phyloP scores from a whole-genome alignment of 2,113 vertebrate genomes.

The Chaenogobius annularis region DNA sequence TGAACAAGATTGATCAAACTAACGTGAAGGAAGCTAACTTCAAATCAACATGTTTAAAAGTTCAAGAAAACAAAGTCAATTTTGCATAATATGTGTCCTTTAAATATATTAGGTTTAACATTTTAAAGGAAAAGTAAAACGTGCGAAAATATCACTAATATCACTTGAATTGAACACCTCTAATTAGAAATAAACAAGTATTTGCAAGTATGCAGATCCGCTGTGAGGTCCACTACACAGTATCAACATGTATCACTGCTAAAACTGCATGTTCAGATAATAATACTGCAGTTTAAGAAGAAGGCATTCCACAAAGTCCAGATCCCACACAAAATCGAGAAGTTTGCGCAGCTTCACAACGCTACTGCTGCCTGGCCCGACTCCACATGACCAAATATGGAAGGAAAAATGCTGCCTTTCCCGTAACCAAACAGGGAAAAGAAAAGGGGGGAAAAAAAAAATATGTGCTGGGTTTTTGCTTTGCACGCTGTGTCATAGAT shows the following conservation, averaged over 20 bases:
- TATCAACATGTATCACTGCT: slow-evolving; percentile 11
- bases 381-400: slow-evolving; percentile 84
- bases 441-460: slow-evolving; percentile 17
- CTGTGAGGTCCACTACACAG: background rate
- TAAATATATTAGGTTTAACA: no score
- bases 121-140: no score
- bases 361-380: slow-evolving; percentile 75
- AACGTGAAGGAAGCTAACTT: no score
- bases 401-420: slow-evolving; percentile 80
- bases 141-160: no score
- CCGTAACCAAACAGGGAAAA: slow-evolving; percentile 78
- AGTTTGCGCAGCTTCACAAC: slow-evolving; percentile 78
- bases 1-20: no score
- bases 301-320: slow-evolving; percentile 62
- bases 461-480: slow-evolving; percentile 44
- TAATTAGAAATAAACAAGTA: no score
- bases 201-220: background rate
- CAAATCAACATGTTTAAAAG: no score
- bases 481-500: slow-evolving; percentile 74
- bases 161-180: no score
- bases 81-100: no score
- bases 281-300: slow-evolving; percentile 59
- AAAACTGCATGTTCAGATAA: slow-evolving; percentile 62
- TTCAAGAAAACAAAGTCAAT: no score
- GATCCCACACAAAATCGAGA: slow-evolving; percentile 76